Percentiles rank a stretch among this genome's conserved stretches.
phyloP scores from a whole-genome alignment of 2,113 vertebrate genomes.

The Ctenodactylus gundi region DNA sequence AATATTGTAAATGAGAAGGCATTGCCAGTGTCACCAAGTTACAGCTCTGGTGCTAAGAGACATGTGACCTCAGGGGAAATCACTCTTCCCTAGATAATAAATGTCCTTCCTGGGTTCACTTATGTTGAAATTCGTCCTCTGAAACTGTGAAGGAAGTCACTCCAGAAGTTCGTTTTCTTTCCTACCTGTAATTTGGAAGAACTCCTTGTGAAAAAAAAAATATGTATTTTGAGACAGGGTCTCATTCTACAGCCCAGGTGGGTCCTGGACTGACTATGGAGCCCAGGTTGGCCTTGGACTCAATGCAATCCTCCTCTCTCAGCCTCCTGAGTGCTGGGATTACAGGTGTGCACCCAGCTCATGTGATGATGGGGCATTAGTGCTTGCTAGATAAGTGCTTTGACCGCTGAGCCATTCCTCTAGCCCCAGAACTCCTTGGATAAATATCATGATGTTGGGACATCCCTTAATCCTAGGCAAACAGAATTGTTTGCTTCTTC shows the following conservation, averaged over 20 bases:
- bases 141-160: background rate
- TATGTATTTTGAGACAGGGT: too few relatives aligned
- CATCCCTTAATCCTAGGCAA: background rate
- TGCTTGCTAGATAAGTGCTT: too few relatives aligned
- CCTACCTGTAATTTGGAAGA: background rate
- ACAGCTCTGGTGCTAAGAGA: background rate
- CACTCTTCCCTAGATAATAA: background rate
- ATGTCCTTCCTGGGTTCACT: background rate
- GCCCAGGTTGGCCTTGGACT: too few relatives aligned
- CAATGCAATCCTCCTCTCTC: too few relatives aligned
- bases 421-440: too few relatives aligned
- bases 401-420: too few relatives aligned
- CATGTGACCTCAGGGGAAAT: background rate
- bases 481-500: background rate
- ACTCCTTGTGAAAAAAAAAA: too few relatives aligned
- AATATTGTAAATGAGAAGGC: background rate
- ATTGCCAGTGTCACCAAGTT: background rate
- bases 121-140: background rate
- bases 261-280: too few relatives aligned
- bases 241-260: too few relatives aligned
- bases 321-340: too few relatives aligned
- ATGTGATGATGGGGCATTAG: too few relatives aligned
- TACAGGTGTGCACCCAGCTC: too few relatives aligned
- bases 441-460: background rate
- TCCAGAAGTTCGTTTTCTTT: background rate